phyloP scores from a whole-genome alignment of 2,888 invertebrate species.

The Hypomecis atomaria region DNA sequence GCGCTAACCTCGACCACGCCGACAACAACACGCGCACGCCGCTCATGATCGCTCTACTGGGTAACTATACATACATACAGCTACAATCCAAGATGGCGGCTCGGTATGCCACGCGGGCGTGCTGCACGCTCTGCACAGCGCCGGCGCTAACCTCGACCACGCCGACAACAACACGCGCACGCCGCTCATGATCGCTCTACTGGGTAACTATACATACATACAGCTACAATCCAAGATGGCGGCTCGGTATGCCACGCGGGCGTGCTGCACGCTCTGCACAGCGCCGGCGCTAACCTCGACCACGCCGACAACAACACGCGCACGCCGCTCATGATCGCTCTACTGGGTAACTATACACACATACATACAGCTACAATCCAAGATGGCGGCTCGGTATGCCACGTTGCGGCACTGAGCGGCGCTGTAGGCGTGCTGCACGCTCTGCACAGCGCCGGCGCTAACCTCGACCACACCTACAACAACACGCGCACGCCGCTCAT shows the following conservation, averaged over 20 bases:
- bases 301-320: conserved; percentile 88
- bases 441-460: conserved; percentile 87
- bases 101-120: conserved; percentile 88
- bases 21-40: conserved; percentile 91
- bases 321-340: conserved; percentile 92
- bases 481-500: conserved; percentile 91
- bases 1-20: conserved; percentile 88
- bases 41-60: conserved; percentile 88
- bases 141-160: conserved; percentile 88
- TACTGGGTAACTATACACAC: conserved; percentile 58
- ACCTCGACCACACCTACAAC: conserved; percentile 88
- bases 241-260: conserved; percentile 91
- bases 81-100: conserved; percentile 88
- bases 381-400: conserved; percentile 90
- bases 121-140: conserved; percentile 87
- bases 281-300: conserved; percentile 89
- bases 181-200: conserved; percentile 89
- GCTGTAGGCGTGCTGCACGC: conserved; percentile 87
- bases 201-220: conserved; percentile 55
- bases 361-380: conserved; percentile 84
- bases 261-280: conserved; percentile 87
- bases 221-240: conserved; percentile 86
- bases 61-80: conserved; percentile 65
- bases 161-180: conserved; percentile 90
- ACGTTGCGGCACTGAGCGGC: too few species aligned